Base-by-base conservation (phyloP, 2,113 vertebrate genomes). In the Oryzias celebensis region DNA sequence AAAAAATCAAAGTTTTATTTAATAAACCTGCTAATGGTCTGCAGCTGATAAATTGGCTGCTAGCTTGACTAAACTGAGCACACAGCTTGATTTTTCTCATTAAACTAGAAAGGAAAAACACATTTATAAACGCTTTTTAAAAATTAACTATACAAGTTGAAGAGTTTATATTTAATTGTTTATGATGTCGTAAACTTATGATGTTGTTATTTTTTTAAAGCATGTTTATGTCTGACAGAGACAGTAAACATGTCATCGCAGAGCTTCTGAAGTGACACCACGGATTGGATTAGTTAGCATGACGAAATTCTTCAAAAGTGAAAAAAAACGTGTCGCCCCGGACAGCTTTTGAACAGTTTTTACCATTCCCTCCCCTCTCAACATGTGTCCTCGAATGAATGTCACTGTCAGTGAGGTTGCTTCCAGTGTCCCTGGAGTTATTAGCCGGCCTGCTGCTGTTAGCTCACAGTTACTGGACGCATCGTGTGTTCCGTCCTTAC, bases 381-480 rank as follows among this genome's bases (percentile, higher is more conserved):
- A 62, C 58, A 65, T 59, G 69, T 81, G 83, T 66, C 83, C 80
- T 73, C 69, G 50, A 24, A 20, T 75, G 68, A 86, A 85, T 79
- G 85, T 87, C 84, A 80, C 63, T 65, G 10, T 12, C 50, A 17
- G 44, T 7, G 16, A 69, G 53, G 67, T 49, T 31, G 52, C 24
- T 47, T 67, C 76, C 80, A 73, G 49, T 43, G 65, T 58, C 61
- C 58, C 24, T 49, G 67, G 17, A 75, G 65, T 72, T 64, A 73
- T 68, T 83, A 86, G 85, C 83, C 49, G 67, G 86, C 82, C 82
- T 71, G 71, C 71, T 71, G 68, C 68, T 45, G 64, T 55, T 83
- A 83, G 83, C 85, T 73, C 17, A 3, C 12, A 44, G 24, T 50
- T 26, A 52, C 23, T 52, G 48, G 52, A 18, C 36, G 7, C 23